phyloP scores from a whole-genome alignment of 2,797 vertebrate genomes.

The Nannoperca obscura region DNA sequence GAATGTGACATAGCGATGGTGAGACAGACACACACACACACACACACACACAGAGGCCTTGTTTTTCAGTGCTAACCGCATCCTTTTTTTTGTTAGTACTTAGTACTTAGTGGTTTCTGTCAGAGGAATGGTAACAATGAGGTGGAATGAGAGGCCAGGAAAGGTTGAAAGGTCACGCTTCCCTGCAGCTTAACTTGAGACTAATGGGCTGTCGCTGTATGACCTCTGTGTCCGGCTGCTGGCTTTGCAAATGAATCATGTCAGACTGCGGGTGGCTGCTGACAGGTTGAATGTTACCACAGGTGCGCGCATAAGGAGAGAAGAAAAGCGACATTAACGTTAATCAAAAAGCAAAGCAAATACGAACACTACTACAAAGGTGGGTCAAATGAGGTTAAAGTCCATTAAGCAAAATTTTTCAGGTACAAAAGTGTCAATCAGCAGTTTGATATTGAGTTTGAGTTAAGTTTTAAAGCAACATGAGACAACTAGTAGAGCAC shows the following conservation, averaged over 20 bases:
- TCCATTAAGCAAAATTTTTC: conserved; percentile 2
- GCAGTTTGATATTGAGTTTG: background rate
- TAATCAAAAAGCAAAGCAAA: background rate
- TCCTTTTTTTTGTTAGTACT: conserved; percentile 56
- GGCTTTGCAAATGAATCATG: conserved; percentile 58
- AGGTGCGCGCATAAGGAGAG: conserved; percentile 35
- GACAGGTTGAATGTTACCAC: conserved; percentile 39
- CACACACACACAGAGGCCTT: conserved; percentile 21
- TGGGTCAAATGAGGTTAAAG: background rate
- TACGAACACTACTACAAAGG: background rate
- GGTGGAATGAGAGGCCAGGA: conserved; percentile 40
- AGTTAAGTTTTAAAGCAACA: conserved; percentile 18
- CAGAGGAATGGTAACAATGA: conserved; percentile 48
- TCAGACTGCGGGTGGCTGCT: conserved; percentile 41
- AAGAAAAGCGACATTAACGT: conserved; percentile 27
- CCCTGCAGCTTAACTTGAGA: conserved; percentile 63
- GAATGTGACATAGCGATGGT: too few relatives aligned
- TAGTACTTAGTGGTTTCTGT: conserved; percentile 58
- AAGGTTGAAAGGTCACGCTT: conserved; percentile 52
- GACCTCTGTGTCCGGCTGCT: conserved; percentile 52
- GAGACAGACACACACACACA: conserved; percentile 19
- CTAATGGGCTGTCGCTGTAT: conserved; percentile 66
- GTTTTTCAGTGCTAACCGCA: conserved; percentile 52
- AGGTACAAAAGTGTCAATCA: background rate
- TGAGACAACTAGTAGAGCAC: background rate